Base-by-base conservation (phyloP, 2,113 vertebrate genomes). In the Heptranchias perlo region DNA sequence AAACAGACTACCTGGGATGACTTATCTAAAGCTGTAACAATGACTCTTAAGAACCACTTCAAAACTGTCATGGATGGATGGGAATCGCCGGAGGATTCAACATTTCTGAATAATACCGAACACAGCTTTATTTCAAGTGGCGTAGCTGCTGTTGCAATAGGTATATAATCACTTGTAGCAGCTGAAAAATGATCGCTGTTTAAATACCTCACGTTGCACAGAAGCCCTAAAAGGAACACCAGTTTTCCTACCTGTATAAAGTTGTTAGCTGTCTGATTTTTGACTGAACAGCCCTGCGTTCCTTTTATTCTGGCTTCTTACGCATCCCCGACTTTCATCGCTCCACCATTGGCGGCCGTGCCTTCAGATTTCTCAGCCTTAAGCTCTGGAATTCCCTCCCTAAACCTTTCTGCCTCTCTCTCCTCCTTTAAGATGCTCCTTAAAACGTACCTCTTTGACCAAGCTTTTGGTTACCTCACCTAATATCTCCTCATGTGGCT, bases 1-100 rank as follows among this genome's bases (percentile, higher is more conserved):
- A 98, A 98, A 96, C 97, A 98, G 96, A 98, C 97, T 94, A 97
- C 98, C 95, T 98, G 98, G 98, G 98, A 98, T 96, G 98, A 98
- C 96, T 97, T 98, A 97, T 98, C 98, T 92, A 98, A 97, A 97
- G 97, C 97, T 96, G 97, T 98, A 97, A 98, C 92, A 97, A 97
- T 98, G 96, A 97, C 98, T 96, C 97, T 98, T 97, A 97, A 96
- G 96, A 97, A 97, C 96, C 98, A 99, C 97, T 98, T 98, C 96
- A 97, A 98, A 96, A 97, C 98, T 5, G 16, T 97, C 95, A 98
- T 98, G 97, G 98, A 98, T 96, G 98, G 97, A 97, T 98, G 98
- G 98, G 97, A 97, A 97, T 97, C 96, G 96, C 97, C 97, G 62
- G 97, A 98, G 97, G 98, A 97, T 73, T 61, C 97, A 96, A 96